A percentile compares a stretch with the other conserved stretches of the same genome.
Evolutionary conservation across 2,888 invertebrate genomes (phyloP).

Genomic region (Hemithea aestivaria): DNA sequence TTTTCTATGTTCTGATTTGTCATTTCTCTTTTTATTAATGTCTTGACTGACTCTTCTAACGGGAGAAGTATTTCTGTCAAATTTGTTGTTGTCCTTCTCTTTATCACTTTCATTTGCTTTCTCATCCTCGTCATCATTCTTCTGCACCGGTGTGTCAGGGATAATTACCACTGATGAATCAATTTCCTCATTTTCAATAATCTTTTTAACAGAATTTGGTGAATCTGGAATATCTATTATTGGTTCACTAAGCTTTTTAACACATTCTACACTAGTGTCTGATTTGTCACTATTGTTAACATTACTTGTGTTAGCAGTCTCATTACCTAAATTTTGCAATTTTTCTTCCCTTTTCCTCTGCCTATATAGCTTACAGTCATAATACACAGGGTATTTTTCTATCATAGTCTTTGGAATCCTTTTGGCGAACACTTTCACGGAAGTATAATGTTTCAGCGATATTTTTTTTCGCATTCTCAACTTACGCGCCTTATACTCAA

Average conservation of each 20-base stretch:
- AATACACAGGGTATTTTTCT: conserved; percentile 60
- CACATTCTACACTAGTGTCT: not conserved
- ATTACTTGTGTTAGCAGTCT: conserved; percentile 9
- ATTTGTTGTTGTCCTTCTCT: not conserved
- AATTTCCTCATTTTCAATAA: not conserved
- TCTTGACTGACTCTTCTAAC: conserved; percentile 6
- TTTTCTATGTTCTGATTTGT: conserved; percentile 1
- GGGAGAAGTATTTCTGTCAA: not conserved
- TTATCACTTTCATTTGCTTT: too few relatives aligned
- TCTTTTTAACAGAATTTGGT: not conserved
- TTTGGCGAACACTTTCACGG: conserved; percentile 52
- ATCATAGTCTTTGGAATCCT: conserved; percentile 42
- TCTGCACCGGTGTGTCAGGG: conserved; percentile 9
- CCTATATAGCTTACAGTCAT: conserved; percentile 56
- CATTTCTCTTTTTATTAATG: conserved; percentile 4
- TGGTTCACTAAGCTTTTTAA: not conserved
- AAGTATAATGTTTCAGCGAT: conserved; percentile 53
- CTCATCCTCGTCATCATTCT: too few relatives aligned
- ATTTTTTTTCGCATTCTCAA: conserved; percentile 55
- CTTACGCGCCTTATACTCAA: conserved; percentile 45
- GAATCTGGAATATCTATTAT: conserved; percentile 6
- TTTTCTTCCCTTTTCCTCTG: conserved; percentile 28
- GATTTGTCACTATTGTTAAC: conserved; percentile 6
- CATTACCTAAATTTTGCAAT: not conserved
- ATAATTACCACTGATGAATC: conserved; percentile 10